Base-by-base conservation (phyloP, 2,113 vertebrate genomes). In the Corydoras maculifer region DNA sequence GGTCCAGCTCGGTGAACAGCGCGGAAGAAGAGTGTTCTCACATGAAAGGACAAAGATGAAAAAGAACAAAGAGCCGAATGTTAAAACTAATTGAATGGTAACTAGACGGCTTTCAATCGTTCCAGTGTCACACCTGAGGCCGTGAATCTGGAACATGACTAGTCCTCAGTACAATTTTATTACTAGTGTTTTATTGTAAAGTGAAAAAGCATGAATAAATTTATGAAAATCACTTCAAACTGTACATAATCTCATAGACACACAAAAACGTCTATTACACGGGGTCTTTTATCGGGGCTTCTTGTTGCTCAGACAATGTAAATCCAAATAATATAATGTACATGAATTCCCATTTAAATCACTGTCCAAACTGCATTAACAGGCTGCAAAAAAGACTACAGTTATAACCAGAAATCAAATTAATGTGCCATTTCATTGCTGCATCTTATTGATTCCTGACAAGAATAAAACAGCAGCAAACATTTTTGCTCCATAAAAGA, bases 381-480 rank as follows among this genome's bases (percentile, higher is more conserved):
- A 43, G 43, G 43, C 59, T 32, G 14, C 35, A 70, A 14, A 50
- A 58, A 58, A 29, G 65, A 43, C 49, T 66, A 78, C 49, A 67
- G 68, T 71, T 55, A 35, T 62, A 63, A 62, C 62, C 58, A 74
- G 65, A 74, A 81, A 75, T 77, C 75, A 14, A 84, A 86, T 80
- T 84, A 79, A 69, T 35, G 72, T 80, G 80, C 66, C 51, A n/a
- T 48, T 72, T 63, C 8, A 35, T 72, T 65, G 78, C 77, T 78
- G 78, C 72, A 43, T 68, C 61, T 32, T 82, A 88, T 87, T 73
- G 87, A 90, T 89, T 86, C 78, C 59, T 76, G 75, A 84, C 82
- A 65, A 79, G 79, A 87, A 85, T 80, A 82, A 83, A 82, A 80
- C 72, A 87, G 78, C 75, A 64, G 60, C 71, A 81, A 59, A 80